Evolutionary conservation across 2,888 invertebrate genomes (phyloP).

Genomic region (Dynastes maya): DNA sequence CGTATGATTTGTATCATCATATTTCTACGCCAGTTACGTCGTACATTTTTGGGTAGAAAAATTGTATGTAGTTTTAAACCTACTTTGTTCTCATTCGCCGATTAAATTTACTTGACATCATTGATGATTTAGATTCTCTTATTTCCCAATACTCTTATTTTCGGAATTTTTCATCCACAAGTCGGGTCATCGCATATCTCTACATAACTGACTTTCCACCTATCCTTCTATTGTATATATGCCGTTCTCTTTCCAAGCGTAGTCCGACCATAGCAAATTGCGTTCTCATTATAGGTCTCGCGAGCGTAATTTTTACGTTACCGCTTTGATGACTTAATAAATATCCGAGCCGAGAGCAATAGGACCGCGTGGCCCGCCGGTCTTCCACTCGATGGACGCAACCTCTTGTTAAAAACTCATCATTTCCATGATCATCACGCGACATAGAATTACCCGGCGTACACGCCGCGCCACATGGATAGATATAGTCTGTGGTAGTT

Average conservation of each 20-base stretch:
- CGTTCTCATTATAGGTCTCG: constrained; percentile 22
- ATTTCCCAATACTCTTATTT: too few relatives aligned
- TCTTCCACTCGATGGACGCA: not conserved
- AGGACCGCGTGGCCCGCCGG: not conserved
- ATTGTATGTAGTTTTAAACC: too few relatives aligned
- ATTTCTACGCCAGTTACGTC: too few relatives aligned
- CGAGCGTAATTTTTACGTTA: constrained; percentile 20
- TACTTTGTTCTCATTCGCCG: too few relatives aligned
- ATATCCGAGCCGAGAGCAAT: not conserved
- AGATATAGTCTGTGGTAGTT: too few relatives aligned
- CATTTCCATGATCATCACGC: constrained; percentile 24
- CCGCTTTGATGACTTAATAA: constrained; percentile 40
- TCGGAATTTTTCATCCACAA: too few relatives aligned
- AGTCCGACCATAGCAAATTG: not conserved
- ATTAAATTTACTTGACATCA: too few relatives aligned
- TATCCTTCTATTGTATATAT: not conserved
- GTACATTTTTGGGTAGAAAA: too few relatives aligned
- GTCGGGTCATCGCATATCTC: too few relatives aligned
- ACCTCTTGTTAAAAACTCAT: constrained; percentile 40
- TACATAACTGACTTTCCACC: not conserved
- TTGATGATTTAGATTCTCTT: too few relatives aligned
- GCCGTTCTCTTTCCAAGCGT: not conserved
- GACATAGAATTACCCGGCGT: constrained; percentile 4
- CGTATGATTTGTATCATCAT: too few relatives aligned
- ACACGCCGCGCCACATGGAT: not conserved